Percentiles rank a stretch among this genome's conserved stretches.
phyloP scores from a whole-genome alignment of 2,888 invertebrate genomes.

The Melikaiella ostensackeni region DNA sequence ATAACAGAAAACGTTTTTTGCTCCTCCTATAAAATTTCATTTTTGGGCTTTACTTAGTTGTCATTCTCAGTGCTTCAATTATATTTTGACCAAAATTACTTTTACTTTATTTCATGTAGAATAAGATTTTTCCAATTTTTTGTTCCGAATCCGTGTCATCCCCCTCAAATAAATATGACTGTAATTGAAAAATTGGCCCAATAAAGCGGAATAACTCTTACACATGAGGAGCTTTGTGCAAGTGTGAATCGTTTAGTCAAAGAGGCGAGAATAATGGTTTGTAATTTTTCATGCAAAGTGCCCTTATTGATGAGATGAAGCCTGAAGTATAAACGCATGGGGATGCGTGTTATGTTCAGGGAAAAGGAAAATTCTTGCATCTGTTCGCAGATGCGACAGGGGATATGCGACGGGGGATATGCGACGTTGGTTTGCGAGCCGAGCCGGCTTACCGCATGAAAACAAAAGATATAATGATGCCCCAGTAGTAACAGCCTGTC shows the following conservation, averaged over 20 bases:
- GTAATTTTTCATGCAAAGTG: neutral
- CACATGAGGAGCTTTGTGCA: neutral
- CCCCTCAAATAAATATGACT: no score
- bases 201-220: neutral
- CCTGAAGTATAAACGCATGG: neutral
- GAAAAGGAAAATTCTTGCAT: slow-evolving; percentile 39
- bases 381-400: slow-evolving; percentile 38
- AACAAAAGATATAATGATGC: slow-evolving; percentile 40
- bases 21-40: no score
- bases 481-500: slow-evolving; percentile 36
- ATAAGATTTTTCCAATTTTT: no score
- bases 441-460: slow-evolving; percentile 37
- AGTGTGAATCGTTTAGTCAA: slow-evolving; percentile 23
- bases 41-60: no score
- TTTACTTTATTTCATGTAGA: no score
- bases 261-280: slow-evolving; percentile 15
- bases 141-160: no score
- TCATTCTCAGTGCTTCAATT: no score
- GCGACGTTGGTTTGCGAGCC: slow-evolving; percentile 34
- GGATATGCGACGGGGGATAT: slow-evolving; percentile 39
- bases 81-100: no score
- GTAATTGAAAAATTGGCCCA: no score
- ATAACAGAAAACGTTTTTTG: no score
- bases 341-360: slow-evolving; percentile 14
- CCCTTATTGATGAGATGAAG: slow-evolving; percentile 33